phyloP scores from a whole-genome alignment of 2,113 vertebrate species.

The Neolamprologus caudopunctatus region DNA sequence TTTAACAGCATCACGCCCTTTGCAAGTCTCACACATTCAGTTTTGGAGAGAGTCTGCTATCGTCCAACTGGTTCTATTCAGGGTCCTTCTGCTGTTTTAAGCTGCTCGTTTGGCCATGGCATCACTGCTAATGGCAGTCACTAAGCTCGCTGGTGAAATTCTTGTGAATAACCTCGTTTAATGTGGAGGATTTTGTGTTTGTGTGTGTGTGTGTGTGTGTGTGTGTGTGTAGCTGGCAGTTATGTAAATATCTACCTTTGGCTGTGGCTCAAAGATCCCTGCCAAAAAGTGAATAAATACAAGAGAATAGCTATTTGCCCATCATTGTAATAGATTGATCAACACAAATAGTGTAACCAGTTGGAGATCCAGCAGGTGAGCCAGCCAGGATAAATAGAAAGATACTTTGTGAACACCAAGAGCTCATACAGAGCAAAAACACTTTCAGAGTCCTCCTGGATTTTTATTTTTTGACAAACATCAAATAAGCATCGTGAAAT shows the following conservation, averaged over 20 bases:
- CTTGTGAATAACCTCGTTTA: not conserved
- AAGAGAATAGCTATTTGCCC: not conserved
- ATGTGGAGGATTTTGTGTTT: not conserved
- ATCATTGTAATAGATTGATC: not conserved
- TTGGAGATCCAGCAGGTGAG: not conserved
- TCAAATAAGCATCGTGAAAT: not conserved
- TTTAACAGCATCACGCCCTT: not conserved
- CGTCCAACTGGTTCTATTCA: not conserved
- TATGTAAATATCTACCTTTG: not conserved
- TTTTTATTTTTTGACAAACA: not conserved
- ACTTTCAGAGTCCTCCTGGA: not conserved
- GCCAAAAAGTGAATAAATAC: not conserved
- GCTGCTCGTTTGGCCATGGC: not conserved
- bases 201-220: not conserved
- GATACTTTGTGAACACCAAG: not conserved
- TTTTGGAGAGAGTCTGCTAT: not conserved
- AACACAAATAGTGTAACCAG: not conserved
- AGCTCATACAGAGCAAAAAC: not conserved
- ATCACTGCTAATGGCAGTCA: not conserved
- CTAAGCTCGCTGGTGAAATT: not conserved
- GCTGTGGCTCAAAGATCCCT: not conserved
- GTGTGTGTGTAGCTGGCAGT: not conserved
- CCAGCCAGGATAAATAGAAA: not conserved
- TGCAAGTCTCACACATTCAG: not conserved
- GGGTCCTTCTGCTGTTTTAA: not conserved